A percentile compares a stretch with the other conserved stretches of the same genome.
Conservation (phyloP, 64 coral and sea anemone species). For the Platygyra sinensis region DNA sequence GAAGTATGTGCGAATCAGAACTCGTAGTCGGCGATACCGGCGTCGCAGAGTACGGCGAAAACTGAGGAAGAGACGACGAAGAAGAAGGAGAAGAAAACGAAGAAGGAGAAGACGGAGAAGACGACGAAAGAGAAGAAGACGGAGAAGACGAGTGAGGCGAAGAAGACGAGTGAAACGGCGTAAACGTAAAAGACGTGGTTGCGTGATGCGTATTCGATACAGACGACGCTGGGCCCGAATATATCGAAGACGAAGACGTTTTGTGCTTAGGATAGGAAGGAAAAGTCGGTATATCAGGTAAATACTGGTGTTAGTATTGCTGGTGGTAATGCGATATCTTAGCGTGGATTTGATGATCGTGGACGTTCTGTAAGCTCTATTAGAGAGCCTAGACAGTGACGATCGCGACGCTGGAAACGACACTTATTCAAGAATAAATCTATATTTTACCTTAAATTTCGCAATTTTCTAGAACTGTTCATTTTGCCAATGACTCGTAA, state of each 20-base stretch:
- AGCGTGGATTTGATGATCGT: too few relatives aligned
- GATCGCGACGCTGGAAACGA: too few relatives aligned
- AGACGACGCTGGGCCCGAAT: background rate
- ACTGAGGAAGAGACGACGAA: background rate
- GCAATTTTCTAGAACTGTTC: too few relatives aligned
- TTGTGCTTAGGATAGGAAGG: background rate
- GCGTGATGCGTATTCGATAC: slow-evolving; percentile 31
- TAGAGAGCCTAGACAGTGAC: too few relatives aligned
- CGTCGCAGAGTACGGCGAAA: slow-evolving; percentile 15
- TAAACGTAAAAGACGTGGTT: background rate
- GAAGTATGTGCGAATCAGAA: background rate
- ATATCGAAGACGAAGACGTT: background rate
- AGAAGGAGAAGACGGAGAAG: background rate
- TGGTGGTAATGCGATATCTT: too few relatives aligned
- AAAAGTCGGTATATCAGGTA: slow-evolving; percentile 1
- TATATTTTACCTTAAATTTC: too few relatives aligned
- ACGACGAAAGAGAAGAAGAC: background rate
- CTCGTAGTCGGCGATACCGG: background rate
- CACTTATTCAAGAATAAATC: too few relatives aligned
- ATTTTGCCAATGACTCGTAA: too few relatives aligned
- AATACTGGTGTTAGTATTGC: background rate
- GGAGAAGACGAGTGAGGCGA: background rate
- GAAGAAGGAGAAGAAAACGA: background rate
- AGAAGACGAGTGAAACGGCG: slow-evolving; percentile 4
- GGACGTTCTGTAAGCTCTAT: too few relatives aligned